These are phyloP conservation scores for Zoanthus sociatus DNA, from an alignment of 92 coral and sea anemone species.

Conservation along the genomic window DNA sequence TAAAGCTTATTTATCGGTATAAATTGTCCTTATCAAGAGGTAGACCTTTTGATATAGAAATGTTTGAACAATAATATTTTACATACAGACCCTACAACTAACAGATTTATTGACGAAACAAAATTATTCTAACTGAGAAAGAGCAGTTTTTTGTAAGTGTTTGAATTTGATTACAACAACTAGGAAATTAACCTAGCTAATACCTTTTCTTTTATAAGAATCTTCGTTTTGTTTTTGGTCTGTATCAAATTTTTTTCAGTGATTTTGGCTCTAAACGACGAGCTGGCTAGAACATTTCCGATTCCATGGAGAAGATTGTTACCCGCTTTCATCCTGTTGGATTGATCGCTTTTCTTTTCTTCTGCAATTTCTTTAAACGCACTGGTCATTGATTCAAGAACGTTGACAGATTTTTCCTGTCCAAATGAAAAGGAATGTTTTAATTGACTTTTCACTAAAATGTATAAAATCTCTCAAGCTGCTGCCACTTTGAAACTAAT, in stretches of 20 bases:
- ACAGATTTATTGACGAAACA: no score
- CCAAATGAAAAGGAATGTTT: background rate
- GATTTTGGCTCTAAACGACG: constrained; percentile 52
- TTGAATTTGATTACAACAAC: background rate
- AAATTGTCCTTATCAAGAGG: no score
- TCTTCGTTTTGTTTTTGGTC: constrained; percentile 6
- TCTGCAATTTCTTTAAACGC: constrained; percentile 47
- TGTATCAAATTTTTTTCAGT: background rate
- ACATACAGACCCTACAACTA: no score
- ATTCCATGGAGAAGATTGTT: constrained; percentile 81
- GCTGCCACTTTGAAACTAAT: background rate
- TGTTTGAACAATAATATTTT: no score
- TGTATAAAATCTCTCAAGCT: background rate
- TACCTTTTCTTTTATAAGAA: constrained; percentile 9
- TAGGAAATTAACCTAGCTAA: background rate
- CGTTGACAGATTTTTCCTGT: constrained; percentile 72
- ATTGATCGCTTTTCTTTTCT: constrained; percentile 47
- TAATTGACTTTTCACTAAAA: background rate
- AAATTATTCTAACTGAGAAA: no score
- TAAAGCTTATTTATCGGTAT: no score
- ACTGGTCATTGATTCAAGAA: constrained; percentile 76
- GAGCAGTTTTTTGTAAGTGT: no score
- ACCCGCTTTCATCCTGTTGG: constrained; percentile 68
- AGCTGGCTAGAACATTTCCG: constrained; percentile 76
- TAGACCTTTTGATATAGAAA: no score